Percentiles rank a stretch among this genome's conserved stretches.
These are phyloP conservation scores for Poecilobothrus nobilitatus DNA, from an alignment of 2,888 invertebrate genomes.

Conservation along the genomic window DNA sequence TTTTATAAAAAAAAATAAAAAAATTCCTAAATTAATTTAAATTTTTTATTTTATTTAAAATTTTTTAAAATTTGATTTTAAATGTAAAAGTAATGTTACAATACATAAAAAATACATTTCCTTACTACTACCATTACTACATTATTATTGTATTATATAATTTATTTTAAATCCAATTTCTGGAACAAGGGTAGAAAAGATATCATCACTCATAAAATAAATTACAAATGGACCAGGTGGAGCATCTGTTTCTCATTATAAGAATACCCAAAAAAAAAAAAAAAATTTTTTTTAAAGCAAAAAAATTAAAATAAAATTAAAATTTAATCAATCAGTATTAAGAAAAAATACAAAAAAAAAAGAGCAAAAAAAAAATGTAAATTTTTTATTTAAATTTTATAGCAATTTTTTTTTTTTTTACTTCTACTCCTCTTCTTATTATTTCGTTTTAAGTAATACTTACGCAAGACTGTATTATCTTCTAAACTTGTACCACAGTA, in stretches of 20 bases:
- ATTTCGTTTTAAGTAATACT: neutral
- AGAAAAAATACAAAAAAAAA: constrained; percentile 22
- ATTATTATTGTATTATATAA: constrained; percentile 28
- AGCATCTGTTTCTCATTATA: constrained; percentile 40
- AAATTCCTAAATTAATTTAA: too few relatives aligned
- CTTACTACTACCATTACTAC: too few relatives aligned
- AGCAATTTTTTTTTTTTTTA: too few relatives aligned
- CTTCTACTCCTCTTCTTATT: too few relatives aligned
- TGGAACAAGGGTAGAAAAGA: constrained; percentile 29
- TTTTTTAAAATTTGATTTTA: too few relatives aligned
- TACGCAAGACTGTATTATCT: constrained; percentile 25
- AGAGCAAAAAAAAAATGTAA: too few relatives aligned
- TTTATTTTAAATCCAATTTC: constrained; percentile 37
- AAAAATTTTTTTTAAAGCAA: constrained; percentile 13
- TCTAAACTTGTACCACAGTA: constrained; percentile 36
- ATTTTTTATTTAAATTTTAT: too few relatives aligned
- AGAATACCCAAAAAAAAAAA: constrained; percentile 16
- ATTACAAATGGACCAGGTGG: constrained; percentile 54
- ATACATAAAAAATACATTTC: too few relatives aligned
- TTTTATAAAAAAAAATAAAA: too few relatives aligned
- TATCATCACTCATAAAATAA: constrained; percentile 50
- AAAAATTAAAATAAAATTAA: neutral
- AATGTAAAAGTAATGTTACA: too few relatives aligned
- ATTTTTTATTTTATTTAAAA: too few relatives aligned
- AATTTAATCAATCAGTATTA: constrained; percentile 16